Percentiles rank a stretch among this genome's conserved stretches.
Conservation (phyloP, 1,140 invertebrate species). For the Caenorhabditis latens region DNA sequence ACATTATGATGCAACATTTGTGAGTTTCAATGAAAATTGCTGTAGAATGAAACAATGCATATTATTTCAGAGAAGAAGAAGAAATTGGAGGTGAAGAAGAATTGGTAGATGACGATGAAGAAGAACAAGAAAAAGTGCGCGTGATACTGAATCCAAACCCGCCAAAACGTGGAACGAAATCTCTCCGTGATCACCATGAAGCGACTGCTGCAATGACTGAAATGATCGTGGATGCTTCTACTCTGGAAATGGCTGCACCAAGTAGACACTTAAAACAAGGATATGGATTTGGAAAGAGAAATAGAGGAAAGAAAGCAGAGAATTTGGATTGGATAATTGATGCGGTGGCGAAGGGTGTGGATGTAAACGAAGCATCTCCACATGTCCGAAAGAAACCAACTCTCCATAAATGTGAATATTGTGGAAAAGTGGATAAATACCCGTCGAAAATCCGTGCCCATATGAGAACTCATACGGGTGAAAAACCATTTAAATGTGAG, state of each 20-base stretch:
- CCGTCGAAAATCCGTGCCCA: conserved; percentile 85
- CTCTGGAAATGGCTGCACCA: neutral
- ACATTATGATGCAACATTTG: too few relatives aligned
- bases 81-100: neutral
- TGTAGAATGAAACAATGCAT: too few relatives aligned
- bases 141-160: conserved; percentile 58
- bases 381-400: conserved; percentile 64
- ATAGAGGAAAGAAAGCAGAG: conserved; percentile 4
- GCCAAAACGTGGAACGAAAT: conserved; percentile 61
- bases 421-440: conserved; percentile 68
- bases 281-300: neutral
- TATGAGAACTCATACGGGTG: conserved; percentile 83
- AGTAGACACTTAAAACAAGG: neutral
- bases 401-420: conserved; percentile 66
- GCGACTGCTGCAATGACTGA: conserved; percentile 13
- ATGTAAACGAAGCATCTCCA: conserved; percentile 59
- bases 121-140: conserved; percentile 15
- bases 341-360: conserved; percentile 66
- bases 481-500: conserved; percentile 89
- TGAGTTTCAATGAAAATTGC: too few relatives aligned
- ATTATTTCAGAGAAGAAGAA: neutral
- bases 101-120: conserved; percentile 6
- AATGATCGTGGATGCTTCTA: conserved; percentile 55
- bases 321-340: conserved; percentile 71
- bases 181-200: conserved; percentile 51